Evolutionary conservation across 2,888 invertebrate species (phyloP), one percentile per base, ranked within the genome.

Genomic region (Unio pictorum): DNA sequence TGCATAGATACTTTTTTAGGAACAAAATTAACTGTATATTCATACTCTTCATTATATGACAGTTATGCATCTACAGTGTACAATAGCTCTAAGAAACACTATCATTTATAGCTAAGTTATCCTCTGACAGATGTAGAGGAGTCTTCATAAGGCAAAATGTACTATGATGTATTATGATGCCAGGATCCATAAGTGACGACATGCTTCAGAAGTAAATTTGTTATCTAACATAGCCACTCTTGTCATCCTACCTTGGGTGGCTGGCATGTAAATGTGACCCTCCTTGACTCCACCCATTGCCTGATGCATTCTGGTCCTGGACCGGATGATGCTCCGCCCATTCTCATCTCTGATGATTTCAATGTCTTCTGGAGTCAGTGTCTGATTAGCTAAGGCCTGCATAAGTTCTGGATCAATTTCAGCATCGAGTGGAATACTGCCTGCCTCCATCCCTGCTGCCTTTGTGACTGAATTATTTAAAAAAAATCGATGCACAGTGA

Each of bases 341-440:
- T 79, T 76, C 20, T 78, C 81, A 72, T 85, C 86, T 7, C 69
- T 72, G 18, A 84, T 79, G n/a, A 88, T 79, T 69, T 86, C 85
- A 5, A 88, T 80, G 68, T 88, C 87, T 7, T 85, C 86, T 0
- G 87, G 85, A 4, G 78, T 73, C 30, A 88, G 72, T 8, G 74
- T 73, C 55, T 85, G 75, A 56, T 76, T 83, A 30, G 81, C 80
- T 55, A 88, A 75, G 3, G 85, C 84, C 45, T 87, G 82, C 67
- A 88, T 71, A 54, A 88, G 69, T 58, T 84, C 85, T 18, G 80
- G 83, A 64, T 86, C 85, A 62, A 88, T 81, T 62, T 86, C 86
- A 1, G 85, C 83, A 62, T 86, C 84, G 26, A 72, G 74, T 8
- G 83, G 81, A 7, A 86, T 72, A 1, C 79, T 74, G 15, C 74